Base-by-base conservation (phyloP, 2,888 invertebrate species). In the Troides aeacus region DNA sequence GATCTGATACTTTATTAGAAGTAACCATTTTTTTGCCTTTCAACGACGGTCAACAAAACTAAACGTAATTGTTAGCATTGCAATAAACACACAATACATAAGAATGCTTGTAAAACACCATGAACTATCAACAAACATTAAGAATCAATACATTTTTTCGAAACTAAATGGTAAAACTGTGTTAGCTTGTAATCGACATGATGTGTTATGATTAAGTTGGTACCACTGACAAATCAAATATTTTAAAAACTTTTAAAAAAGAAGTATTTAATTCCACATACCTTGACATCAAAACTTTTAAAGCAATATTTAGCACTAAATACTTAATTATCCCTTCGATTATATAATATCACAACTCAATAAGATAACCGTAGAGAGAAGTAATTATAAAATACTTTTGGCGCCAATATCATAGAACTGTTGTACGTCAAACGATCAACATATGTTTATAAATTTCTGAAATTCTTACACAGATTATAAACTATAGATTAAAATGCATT, bases 1-100 rank as follows among this genome's bases (percentile, higher is more conserved):
- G 88, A 75, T 93, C 93, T 46, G 90, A 82, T 73, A 87, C 83
- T 84, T 91, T 90, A 78, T 88, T 92, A 74, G 92, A 92, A 77
- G 93, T 93, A 84, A 93, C 93, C 93, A 93, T 93, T 85, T 88
- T 93, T 80, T 70, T 72, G 78, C 77, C 77, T 73, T 78, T 75
- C 77, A 80, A 82, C 77, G 80, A 81, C 78, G 79, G 56, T 66
- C 61, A 68, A 70, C 24, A 63, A 21, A 57, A 66, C 60, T 60
- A 64, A 72, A 64, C 21, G 36, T 60, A 65, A 66, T 36, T 61
- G 57, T 57, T 24, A 64, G 18, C 67, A 71, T 67, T 64, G 61
- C 70, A 60, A 36, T 46, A 58, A 68, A 62, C 36, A 56, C 46
- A 50, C 57, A 67, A 39, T 72, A 72, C 69, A 71, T 74, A 73